Evolutionary conservation across 2,888 invertebrate genomes (phyloP).

Genomic region (Mesorhabditis spiculigera): DNA sequence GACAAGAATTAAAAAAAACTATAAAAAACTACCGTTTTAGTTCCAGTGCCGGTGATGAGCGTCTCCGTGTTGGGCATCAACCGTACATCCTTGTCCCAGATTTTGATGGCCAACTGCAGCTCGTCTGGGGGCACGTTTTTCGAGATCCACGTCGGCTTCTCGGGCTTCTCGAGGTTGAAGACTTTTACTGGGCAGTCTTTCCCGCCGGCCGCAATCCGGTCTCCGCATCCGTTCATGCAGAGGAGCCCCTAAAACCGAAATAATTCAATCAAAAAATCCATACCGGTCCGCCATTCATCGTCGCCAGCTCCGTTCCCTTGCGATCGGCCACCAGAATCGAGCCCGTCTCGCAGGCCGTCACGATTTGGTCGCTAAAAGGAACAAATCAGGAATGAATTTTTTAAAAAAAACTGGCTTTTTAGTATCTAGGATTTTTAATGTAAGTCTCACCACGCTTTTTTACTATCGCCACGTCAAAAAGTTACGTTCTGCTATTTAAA

Average conservation of each 20-base stretch:
- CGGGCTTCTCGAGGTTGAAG: slow-evolving; percentile 67
- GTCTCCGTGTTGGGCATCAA: slow-evolving; percentile 71
- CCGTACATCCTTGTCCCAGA: slow-evolving; percentile 80
- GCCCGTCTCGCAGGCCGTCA: slow-evolving; percentile 60
- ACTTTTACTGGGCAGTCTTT: slow-evolving; percentile 83
- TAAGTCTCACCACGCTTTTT: no score
- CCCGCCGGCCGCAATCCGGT: slow-evolving; percentile 75
- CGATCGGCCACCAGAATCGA: slow-evolving; percentile 56
- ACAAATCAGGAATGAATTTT: neutral
- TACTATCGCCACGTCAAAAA: no score
- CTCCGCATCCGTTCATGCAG: neutral
- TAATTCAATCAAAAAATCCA: neutral
- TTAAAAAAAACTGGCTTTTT: neutral
- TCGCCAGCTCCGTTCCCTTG: slow-evolving; percentile 21
- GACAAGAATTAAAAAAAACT: neutral
- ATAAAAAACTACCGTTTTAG: neutral
- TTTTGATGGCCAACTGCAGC: slow-evolving; percentile 77
- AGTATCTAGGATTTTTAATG: neutral
- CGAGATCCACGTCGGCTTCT: slow-evolving; percentile 64
- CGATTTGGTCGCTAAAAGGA: slow-evolving; percentile 41
- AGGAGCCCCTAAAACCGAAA: neutral
- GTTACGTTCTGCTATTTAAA: no score
- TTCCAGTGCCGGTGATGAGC: slow-evolving; percentile 56
- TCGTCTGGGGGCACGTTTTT: slow-evolving; percentile 77
- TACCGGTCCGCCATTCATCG: neutral